Evolutionary conservation across 2,113 vertebrate genomes (phyloP).

Genomic region (Pitta sordida): DNA sequence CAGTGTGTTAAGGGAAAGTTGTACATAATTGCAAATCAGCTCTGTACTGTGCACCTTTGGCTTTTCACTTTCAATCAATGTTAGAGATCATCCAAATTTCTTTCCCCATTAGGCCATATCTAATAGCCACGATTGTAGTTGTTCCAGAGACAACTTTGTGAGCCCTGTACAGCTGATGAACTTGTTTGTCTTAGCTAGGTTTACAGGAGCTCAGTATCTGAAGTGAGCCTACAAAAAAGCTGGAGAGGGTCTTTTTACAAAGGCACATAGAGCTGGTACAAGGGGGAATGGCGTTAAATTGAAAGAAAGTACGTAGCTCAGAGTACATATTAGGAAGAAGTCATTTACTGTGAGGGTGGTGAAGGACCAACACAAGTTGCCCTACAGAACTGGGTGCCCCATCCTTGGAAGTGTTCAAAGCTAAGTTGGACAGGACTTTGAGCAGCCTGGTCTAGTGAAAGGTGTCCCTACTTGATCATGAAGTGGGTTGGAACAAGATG

Average conservation of each 20-base stretch:
- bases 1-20: neutral
- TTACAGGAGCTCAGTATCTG: neutral
- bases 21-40: neutral
- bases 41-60: neutral
- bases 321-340: too few relatives aligned
- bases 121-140: neutral
- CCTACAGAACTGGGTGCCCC: neutral
- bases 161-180: neutral
- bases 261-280: neutral
- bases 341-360: neutral
- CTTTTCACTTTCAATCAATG: rapidly evolving
- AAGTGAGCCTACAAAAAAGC: neutral
- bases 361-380: rapidly evolving
- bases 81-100: rapidly evolving
- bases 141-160: neutral
- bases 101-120: rapidly evolving
- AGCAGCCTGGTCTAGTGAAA: neutral
- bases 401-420: neutral
- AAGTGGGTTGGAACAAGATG: neutral
- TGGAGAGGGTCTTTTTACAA: neutral
- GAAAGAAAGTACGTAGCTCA: neutral
- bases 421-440: too few relatives aligned
- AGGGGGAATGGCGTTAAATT: neutral
- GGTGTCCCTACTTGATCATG: neutral
- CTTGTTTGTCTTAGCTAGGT: neutral